phyloP scores from a whole-genome alignment of 53 echinoderm and acorn worm species.

The Echinometra lucunter region DNA sequence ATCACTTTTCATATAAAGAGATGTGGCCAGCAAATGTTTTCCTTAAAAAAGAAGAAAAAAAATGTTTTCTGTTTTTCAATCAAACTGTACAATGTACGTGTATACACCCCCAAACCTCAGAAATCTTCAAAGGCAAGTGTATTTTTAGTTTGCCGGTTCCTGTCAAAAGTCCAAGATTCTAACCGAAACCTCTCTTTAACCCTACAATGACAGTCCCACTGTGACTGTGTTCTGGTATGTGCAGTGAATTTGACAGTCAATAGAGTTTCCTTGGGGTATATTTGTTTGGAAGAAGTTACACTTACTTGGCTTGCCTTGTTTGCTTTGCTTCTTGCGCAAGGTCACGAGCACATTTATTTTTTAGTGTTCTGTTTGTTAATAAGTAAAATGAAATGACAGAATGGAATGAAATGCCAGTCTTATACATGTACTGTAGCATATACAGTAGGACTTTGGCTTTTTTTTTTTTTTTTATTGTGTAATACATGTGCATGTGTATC shows the following conservation, averaged over 20 bases:
- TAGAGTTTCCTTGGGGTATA: neutral
- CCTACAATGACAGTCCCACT: conserved; percentile 4
- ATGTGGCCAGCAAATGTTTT: neutral
- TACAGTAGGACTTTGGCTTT: no score
- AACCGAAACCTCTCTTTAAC: neutral
- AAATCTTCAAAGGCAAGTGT: neutral
- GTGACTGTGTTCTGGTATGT: conserved; percentile 9
- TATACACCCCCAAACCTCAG: neutral
- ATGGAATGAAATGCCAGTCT: neutral
- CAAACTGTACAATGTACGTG: no score
- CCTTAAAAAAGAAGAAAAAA: neutral
- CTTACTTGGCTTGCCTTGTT: conserved; percentile 3
- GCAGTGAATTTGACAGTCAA: neutral
- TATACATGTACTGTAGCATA: neutral
- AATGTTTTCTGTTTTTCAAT: no score
- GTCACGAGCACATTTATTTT: neutral
- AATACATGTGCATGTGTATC: no score
- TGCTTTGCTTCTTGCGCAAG: neutral
- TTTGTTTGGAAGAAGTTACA: conserved; percentile 23
- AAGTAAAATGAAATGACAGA: neutral
- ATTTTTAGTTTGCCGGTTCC: conserved; percentile 43
- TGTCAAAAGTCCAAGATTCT: neutral
- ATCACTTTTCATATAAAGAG: neutral
- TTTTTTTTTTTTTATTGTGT: no score
- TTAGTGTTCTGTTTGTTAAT: neutral